A percentile compares a stretch with the other conserved stretches of the same genome.
Conservation (phyloP, 2,888 invertebrate species). For the Drosophila gaucha region DNA sequence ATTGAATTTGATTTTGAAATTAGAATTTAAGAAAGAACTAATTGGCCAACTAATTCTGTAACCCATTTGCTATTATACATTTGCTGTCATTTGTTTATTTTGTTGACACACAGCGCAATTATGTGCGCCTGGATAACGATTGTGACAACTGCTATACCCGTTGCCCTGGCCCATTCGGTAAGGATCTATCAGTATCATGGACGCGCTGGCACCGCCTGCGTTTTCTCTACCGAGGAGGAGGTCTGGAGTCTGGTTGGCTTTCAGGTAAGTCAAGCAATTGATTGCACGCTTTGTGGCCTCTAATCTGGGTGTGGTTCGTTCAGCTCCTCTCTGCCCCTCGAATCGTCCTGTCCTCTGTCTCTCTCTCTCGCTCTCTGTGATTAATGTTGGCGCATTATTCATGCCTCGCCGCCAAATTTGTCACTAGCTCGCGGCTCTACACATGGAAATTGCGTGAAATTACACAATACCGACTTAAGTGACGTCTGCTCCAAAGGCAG, state of each 20-base stretch:
- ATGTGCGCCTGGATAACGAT: slow-evolving; percentile 93
- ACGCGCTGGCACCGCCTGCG: slow-evolving; percentile 88
- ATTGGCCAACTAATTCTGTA: slow-evolving; percentile 1
- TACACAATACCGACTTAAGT: slow-evolving; percentile 28
- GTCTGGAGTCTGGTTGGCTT: slow-evolving; percentile 85
- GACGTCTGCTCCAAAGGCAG: slow-evolving; percentile 13
- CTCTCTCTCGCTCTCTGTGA: slow-evolving; percentile 18
- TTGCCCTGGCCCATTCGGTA: slow-evolving; percentile 91
- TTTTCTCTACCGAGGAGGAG: slow-evolving; percentile 88
- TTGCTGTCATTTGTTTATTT: neutral
- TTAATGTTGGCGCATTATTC: slow-evolving; percentile 48
- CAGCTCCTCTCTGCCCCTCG: neutral
- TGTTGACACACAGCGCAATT: slow-evolving; percentile 87
- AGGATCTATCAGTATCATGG: slow-evolving; percentile 88
- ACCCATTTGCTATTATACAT: slow-evolving; percentile 10
- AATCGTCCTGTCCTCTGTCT: neutral
- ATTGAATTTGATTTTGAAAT: too few relatives aligned
- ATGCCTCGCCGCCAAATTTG: slow-evolving; percentile 46
- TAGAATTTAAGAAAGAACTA: neutral
- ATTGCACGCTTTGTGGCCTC: slow-evolving; percentile 38
- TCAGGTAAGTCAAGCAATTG: slow-evolving; percentile 80
- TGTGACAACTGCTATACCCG: slow-evolving; percentile 91
- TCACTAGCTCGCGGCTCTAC: slow-evolving; percentile 27
- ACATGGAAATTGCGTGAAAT: slow-evolving; percentile 41
- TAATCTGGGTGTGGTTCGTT: slow-evolving; percentile 23